Evolutionary conservation across 1,140 invertebrate species (phyloP), one percentile per base, ranked within the genome.

Genomic region (Caenorhabditis remanei): DNA sequence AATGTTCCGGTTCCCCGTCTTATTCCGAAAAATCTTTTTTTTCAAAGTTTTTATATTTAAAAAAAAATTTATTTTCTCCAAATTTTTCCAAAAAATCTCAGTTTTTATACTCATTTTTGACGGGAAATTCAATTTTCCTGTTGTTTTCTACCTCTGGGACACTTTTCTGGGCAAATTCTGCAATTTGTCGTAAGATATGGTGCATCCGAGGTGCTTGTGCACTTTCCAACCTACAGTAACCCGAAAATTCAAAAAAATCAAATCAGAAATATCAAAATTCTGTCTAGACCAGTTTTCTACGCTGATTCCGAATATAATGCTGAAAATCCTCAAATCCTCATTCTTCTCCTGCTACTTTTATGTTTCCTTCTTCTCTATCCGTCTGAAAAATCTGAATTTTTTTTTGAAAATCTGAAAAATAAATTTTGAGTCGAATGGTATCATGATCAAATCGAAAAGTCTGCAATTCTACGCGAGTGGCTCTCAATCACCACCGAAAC

Each of bases 401-500:
- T n/a, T n/a, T n/a, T n/a, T n/a, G n/a, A n/a, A 61, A 5, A 8
- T 61, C 21, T n/a, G n/a, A 61, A 61, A 61, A 58, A 4, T 19
- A 58, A 50, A 13, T 3, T 53, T n/a, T 46, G 19, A 0, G 46
- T n/a, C 65, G 8, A 65, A 65, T 40, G 21, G 40, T 13, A 65
- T 32, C 9, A 79, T 79, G 71, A 48, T 53, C 46, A 79, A 79
- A 50, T 79, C 71, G 11, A 79, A 79, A 79, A 79, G 71, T 53
- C 21, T 79, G 7, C 71, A 79, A 79, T 79, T 79, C 71, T 41
- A 79, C 71, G 71, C 71, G 5, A 41, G 46, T 16, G 71, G 71
- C n/a, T 79, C 71, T n/a, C 71, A 79, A 16, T 79, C 71, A n/a
- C 71, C 71, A 50, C 71, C 71, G 19, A 79, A 79, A 79, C 71